Evolutionary conservation across 2,113 vertebrate genomes (phyloP).

Genomic region (Rattus norvegicus): GRCr8 NC_086031.1:84686501-84687000

Average conservation of each 20-base stretch:
- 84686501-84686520: too few species aligned
- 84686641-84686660: constrained; percentile 30
- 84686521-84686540: too few species aligned
- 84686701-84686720: constrained; percentile 62
- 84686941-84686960: neutral
- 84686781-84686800: neutral
- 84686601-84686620: neutral
- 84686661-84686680: neutral
- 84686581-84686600: neutral
- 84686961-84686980: neutral
- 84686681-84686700: neutral
- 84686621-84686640: neutral
- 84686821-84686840: constrained; percentile 64
- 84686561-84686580: neutral
- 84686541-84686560: fast-evolving
- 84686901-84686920: neutral
- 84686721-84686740: constrained; percentile 71
- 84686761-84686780: fast-evolving
- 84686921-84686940: neutral
- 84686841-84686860: neutral
- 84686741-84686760: neutral
- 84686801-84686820: constrained; percentile 36
- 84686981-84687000: neutral
- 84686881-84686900: neutral
- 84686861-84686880: neutral